A percentile compares a stretch with the other conserved stretches of the same genome.
Conservation (phyloP, 2,888 invertebrate species). For the Pardosa pseudoannulata region DNA sequence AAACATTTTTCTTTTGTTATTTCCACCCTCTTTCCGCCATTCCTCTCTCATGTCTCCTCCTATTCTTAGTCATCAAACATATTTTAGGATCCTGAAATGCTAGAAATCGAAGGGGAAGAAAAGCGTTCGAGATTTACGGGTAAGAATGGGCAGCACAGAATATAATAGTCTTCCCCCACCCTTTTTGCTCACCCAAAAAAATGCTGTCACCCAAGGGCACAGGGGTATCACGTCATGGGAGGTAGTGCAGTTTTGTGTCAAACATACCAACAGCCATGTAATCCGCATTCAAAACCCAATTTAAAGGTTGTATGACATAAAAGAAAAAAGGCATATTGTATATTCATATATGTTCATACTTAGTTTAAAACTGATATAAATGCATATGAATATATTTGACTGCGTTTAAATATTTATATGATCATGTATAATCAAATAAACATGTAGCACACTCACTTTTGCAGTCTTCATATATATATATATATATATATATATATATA, state of each 20-base stretch:
- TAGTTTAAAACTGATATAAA: no score
- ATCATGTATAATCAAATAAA: no score
- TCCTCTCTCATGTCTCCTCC: no score
- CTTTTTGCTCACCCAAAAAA: background rate
- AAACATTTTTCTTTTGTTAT: no score
- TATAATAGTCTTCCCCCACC: background rate
- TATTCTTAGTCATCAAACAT: background rate
- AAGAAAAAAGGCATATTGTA: no score
- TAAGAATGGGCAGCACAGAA: background rate
- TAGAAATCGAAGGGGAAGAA: background rate
- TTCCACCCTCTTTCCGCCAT: no score
- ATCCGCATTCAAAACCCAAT: background rate
- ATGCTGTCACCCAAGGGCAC: background rate
- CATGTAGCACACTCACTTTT: no score
- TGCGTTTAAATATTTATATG: no score
- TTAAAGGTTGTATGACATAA: background rate
- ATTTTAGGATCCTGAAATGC: background rate
- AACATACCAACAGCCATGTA: conserved; percentile 9
- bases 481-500: no score
- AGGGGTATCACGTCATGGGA: background rate
- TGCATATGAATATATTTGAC: no score
- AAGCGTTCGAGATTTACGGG: background rate
- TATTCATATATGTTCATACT: no score
- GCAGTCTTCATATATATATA: no score
- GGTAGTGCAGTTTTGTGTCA: background rate